Percentiles rank a stretch among this genome's conserved stretches.
Conservation (phyloP, 1,140 invertebrate genomes). For the Drosophila parvula region DNA sequence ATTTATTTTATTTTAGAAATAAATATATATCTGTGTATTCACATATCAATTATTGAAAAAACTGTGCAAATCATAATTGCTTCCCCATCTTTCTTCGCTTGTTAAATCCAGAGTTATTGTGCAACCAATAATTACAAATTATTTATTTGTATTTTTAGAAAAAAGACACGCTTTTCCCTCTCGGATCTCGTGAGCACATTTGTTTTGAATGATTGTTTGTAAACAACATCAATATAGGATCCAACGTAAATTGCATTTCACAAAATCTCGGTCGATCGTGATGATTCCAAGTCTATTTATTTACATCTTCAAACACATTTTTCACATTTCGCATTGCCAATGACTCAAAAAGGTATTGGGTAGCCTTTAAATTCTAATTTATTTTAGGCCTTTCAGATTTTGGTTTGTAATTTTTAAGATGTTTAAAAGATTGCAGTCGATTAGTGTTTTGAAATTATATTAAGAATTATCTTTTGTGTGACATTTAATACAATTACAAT, state of each 20-base stretch:
- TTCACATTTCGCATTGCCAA: slow-evolving; percentile 7
- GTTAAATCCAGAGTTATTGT: slow-evolving; percentile 13
- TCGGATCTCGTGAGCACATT: slow-evolving; percentile 32
- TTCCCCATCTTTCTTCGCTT: neutral
- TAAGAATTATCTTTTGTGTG: no score
- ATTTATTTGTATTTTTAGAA: slow-evolving; percentile 3
- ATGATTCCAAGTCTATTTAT: slow-evolving; percentile 25
- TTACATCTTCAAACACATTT: slow-evolving; percentile 28
- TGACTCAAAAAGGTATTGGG: slow-evolving; percentile 10
- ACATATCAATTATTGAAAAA: neutral
- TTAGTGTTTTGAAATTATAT: neutral
- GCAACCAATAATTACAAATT: slow-evolving; percentile 10
- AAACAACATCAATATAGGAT: slow-evolving; percentile 33
- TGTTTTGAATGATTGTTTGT: slow-evolving; percentile 40
- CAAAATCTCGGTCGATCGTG: slow-evolving; percentile 5
- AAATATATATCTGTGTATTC: no score
- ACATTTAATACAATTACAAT: no score
- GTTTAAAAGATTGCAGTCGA: neutral
- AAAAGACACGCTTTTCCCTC: slow-evolving; percentile 22
- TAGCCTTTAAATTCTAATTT: neutral
- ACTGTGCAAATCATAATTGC: neutral
- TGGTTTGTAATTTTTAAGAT: neutral
- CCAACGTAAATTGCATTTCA: slow-evolving; percentile 21
- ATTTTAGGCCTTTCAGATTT: neutral
- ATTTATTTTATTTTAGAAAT: neutral